These are phyloP conservation scores for Notodonta dromedarius DNA, from an alignment of 2,888 invertebrate species.

Conservation along the genomic window DNA sequence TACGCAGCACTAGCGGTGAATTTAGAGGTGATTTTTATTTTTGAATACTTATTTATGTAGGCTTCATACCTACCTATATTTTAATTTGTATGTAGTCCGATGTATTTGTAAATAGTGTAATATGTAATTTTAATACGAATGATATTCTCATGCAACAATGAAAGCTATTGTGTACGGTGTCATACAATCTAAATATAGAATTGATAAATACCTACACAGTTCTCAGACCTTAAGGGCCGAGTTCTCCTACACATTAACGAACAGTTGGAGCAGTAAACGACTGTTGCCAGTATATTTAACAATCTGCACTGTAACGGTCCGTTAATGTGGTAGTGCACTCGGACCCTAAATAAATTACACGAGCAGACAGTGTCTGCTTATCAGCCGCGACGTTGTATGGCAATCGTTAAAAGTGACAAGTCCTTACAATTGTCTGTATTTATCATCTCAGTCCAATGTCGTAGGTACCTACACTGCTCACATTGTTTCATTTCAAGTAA, in stretches of 20 bases:
- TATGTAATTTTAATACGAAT: too few relatives aligned
- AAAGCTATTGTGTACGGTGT: background rate
- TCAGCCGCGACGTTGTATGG: background rate
- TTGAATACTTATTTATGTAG: conserved; percentile 16
- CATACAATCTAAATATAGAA: background rate
- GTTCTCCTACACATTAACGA: too few relatives aligned
- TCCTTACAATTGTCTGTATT: background rate
- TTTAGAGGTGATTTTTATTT: conserved; percentile 33
- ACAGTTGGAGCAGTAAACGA: too few relatives aligned
- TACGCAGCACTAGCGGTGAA: conserved; percentile 50
- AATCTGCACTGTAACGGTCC: too few relatives aligned
- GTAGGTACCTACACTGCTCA: background rate
- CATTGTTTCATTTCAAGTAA: conserved; percentile 1
- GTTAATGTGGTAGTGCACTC: too few relatives aligned
- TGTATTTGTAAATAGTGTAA: too few relatives aligned
- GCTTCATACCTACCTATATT: conserved; percentile 8
- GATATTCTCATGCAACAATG: background rate
- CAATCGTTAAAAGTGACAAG: conserved; percentile 5
- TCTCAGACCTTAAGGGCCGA: background rate
- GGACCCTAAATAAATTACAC: background rate
- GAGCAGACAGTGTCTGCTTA: conserved; percentile 1
- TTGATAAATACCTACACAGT: background rate
- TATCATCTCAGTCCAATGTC: background rate
- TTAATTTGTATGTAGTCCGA: background rate
- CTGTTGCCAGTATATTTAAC: too few relatives aligned